Conservation (phyloP, 2,797 vertebrate genomes). For the Enteromius afrohamiltoni region DNA sequence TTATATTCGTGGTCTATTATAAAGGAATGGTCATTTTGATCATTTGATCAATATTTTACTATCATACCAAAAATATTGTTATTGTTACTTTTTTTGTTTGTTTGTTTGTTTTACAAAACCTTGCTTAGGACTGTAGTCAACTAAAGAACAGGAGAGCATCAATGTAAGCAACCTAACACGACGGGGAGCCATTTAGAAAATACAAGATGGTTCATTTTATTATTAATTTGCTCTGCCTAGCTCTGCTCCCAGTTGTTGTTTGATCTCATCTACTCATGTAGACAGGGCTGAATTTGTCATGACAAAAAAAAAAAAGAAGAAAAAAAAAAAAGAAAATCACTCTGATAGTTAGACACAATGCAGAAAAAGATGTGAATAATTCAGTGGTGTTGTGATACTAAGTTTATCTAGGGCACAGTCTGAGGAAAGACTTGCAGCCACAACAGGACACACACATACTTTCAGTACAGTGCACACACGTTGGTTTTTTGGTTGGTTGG, state of each 20-base stretch:
- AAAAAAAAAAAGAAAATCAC: constrained; percentile 20
- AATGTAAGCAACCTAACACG: not conserved
- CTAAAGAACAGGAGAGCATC: not conserved
- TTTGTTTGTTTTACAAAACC: not conserved
- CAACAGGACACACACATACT: not conserved
- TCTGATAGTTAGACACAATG: constrained; percentile 64
- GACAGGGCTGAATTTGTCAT: constrained; percentile 57
- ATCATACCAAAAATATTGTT: not conserved
- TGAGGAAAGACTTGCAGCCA: constrained; percentile 37
- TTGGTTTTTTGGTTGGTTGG: no score
- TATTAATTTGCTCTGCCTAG: constrained; percentile 58
- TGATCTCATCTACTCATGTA: constrained; percentile 31
- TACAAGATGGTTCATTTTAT: constrained; percentile 57
- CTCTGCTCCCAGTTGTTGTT: constrained; percentile 39
- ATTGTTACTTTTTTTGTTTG: no score
- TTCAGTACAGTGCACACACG: not conserved
- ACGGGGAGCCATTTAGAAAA: constrained; percentile 50
- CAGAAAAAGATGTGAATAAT: constrained; percentile 68
- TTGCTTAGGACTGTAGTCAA: not conserved
- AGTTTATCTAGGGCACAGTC: constrained; percentile 59
- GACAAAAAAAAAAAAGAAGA: constrained; percentile 3
- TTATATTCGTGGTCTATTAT: not conserved
- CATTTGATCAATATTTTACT: not conserved
- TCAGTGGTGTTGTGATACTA: constrained; percentile 53
- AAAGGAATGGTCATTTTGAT: not conserved